Evolutionary conservation across 2,113 vertebrate species (phyloP), one percentile per base, ranked within the genome.

Genomic region (Tetraodon nigroviridis): DNA sequence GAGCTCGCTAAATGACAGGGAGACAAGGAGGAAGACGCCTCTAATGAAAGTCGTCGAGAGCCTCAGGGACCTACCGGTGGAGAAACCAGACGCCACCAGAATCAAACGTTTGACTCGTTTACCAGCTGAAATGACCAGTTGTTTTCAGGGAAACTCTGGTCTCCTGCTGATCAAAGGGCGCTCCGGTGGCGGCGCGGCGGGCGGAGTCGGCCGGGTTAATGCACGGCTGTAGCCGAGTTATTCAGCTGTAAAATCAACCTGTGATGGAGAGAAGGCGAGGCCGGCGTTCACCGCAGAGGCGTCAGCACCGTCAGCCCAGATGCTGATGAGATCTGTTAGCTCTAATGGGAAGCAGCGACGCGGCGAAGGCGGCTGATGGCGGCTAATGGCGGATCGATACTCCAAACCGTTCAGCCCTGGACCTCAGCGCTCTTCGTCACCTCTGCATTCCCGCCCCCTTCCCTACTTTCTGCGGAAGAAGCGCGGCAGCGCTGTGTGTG

Each of bases 291-390:
- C 12, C 13, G 20, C 55, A 2, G 2, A 15, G 57, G 46, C 40
- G 5, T 41, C 19, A 32, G 53, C 46, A 45, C 14, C 58, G 5
- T 55, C 19, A 45, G 51, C 52, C 3, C 22, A 42, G 62, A 70
- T 45, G 59, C 40, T 51, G 57, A 76, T 67, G 21, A 44, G 56
- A 29, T 64, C 37, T 40, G 61, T 54, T 60, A 47, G 49, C 19
- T 45, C 44, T 46, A 67, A 68, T n/a, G 47, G 58, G 56, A 75
- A 60, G 48, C 69, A 54, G 51, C 61, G 75, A 78, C 67, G 69
- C 73, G 48, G 20, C n/a, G 18, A 51, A 57, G 44, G 40, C 13
- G 17, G 1, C 52, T 65, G 64, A 60, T 58, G 42, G 42, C n/a
- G n/a, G n/a, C n/a, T n/a, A n/a, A n/a, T n/a, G n/a, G 11, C 5